These are phyloP conservation scores for Cremastobaeus sp. DNA, from an alignment of 2,888 invertebrate species.

Conservation along the genomic window DNA sequence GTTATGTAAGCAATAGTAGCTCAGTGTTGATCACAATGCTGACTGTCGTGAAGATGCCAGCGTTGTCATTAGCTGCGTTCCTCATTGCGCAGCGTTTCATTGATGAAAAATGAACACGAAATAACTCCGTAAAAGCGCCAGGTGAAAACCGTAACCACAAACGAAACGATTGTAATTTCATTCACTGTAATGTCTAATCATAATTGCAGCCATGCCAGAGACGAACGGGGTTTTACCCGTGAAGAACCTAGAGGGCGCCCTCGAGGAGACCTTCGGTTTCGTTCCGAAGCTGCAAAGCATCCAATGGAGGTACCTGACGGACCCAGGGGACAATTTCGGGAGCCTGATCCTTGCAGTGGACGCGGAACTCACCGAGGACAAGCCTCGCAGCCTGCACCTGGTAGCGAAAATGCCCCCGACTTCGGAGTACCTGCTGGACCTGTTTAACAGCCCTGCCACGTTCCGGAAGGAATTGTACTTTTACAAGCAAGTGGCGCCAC, in stretches of 20 bases:
- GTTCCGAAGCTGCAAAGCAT: slow-evolving; percentile 65
- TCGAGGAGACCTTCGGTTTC: slow-evolving; percentile 65
- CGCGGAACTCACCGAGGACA: slow-evolving; percentile 63
- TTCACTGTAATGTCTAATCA: not conserved
- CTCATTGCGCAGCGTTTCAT: too few relatives aligned
- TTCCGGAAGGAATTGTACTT: slow-evolving; percentile 74
- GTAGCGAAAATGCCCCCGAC: slow-evolving; percentile 75
- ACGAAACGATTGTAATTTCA: too few relatives aligned
- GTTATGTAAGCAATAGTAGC: too few relatives aligned
- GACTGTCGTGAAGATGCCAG: too few relatives aligned
- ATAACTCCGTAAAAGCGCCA: too few relatives aligned
- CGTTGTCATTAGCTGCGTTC: too few relatives aligned
- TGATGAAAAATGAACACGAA: too few relatives aligned
- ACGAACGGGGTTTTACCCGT: slow-evolving; percentile 64
- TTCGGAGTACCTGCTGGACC: slow-evolving; percentile 69
- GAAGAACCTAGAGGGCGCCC: slow-evolving; percentile 66
- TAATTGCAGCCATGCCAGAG: slow-evolving; percentile 63
- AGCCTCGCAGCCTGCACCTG: slow-evolving; percentile 66
- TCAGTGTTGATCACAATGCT: too few relatives aligned
- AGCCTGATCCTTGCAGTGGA: slow-evolving; percentile 73
- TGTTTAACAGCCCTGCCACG: slow-evolving; percentile 73
- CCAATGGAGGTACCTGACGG: slow-evolving; percentile 74
- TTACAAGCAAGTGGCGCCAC: slow-evolving; percentile 70
- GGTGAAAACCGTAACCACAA: too few relatives aligned
- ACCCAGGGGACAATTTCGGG: slow-evolving; percentile 76